Conservation (phyloP, 2,888 invertebrate species). For the Melanostoma scalare region DNA sequence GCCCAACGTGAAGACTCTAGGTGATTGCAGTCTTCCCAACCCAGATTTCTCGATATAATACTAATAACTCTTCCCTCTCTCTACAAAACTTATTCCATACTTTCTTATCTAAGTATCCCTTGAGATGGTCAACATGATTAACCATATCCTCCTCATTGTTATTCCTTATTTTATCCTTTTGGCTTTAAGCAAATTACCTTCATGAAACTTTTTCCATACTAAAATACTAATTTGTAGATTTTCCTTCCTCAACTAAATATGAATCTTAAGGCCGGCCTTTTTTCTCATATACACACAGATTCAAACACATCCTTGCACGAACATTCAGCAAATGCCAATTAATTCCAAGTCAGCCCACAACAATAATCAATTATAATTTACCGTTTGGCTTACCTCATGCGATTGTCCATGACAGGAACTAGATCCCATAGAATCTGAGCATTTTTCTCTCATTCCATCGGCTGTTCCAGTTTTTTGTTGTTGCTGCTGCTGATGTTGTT, state of each 20-base stretch:
- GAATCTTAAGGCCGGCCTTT: slow-evolving; percentile 22
- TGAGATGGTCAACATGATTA: slow-evolving; percentile 34
- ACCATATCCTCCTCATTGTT: slow-evolving; percentile 29
- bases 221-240: slow-evolving; percentile 39
- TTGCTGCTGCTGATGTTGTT: slow-evolving; percentile 33
- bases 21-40: slow-evolving; percentile 5
- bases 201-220: slow-evolving; percentile 37
- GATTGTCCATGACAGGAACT: slow-evolving; percentile 73
- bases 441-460: slow-evolving; percentile 46
- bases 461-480: slow-evolving; percentile 1
- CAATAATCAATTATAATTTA: slow-evolving; percentile 65
- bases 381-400: slow-evolving; percentile 74
- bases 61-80: slow-evolving; percentile 22
- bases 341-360: slow-evolving; percentile 25
- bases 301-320: not conserved
- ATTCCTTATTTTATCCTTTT: slow-evolving; percentile 28
- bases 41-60: slow-evolving; percentile 9
- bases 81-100: slow-evolving; percentile 20
- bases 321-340: slow-evolving; percentile 17
- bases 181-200: slow-evolving; percentile 49
- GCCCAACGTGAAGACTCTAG: not conserved
- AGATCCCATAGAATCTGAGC: slow-evolving; percentile 52
- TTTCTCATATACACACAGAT: not conserved
- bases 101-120: slow-evolving; percentile 29
- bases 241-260: slow-evolving; percentile 15